Conservation (phyloP, 2,113 vertebrate species). For the Eolophus roseicapilla region DNA sequence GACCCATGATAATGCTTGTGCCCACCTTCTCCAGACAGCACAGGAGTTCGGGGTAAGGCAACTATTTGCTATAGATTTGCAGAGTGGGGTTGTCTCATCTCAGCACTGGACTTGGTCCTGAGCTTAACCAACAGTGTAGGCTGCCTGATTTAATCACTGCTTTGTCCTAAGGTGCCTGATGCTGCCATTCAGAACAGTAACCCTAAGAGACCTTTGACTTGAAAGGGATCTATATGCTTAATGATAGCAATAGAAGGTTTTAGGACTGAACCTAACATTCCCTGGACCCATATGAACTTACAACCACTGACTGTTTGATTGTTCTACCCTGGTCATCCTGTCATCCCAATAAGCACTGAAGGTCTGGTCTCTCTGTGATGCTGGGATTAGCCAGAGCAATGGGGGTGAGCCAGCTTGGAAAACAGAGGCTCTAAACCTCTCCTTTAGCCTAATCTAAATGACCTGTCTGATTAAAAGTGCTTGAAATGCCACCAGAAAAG, state of each 20-base stretch:
- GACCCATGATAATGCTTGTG: fast-evolving
- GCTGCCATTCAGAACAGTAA: neutral
- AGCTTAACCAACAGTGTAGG: neutral
- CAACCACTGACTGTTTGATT: neutral
- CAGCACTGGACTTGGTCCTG: neutral
- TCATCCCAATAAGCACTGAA: neutral
- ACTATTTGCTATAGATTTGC: neutral
- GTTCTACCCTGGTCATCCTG: neutral
- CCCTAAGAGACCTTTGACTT: neutral
- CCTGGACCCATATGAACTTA: neutral
- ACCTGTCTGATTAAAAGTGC: neutral
- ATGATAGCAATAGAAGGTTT: neutral
- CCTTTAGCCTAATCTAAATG: neutral
- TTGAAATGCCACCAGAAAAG: neutral
- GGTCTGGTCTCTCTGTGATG: neutral
- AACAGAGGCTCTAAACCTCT: neutral
- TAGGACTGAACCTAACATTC: neutral
- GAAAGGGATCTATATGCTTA: neutral
- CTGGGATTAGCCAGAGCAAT: neutral
- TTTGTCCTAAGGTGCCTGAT: neutral
- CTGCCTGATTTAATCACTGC: neutral
- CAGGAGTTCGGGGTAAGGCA: neutral
- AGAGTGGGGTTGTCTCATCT: neutral
- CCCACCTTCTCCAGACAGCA: neutral
- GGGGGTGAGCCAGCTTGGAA: neutral